A percentile compares a stretch with the other conserved stretches of the same genome.
Conservation (phyloP, 2,113 vertebrate species). For the Delphinapterus leucas region DNA sequence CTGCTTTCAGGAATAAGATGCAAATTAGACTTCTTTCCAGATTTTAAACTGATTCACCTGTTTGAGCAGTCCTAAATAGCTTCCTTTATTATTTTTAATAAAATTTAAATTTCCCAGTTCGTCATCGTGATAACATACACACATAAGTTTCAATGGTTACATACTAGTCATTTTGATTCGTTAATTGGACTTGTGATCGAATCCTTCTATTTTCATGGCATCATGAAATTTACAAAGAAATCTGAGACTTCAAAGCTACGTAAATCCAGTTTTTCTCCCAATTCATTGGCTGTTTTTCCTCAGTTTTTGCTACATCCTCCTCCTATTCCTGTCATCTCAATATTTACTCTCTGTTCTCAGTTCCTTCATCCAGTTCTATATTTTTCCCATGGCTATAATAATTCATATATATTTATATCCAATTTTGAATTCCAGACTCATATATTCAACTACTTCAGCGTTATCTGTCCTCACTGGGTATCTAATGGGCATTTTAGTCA, state of each 20-base stretch:
- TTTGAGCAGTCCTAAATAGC: not conserved
- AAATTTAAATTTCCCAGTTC: not conserved
- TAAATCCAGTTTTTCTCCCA: not conserved
- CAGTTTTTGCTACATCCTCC: not conserved
- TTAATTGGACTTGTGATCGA: not conserved
- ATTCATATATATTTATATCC: not conserved
- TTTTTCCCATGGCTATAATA: not conserved
- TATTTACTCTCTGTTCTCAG: not conserved
- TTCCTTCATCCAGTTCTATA: not conserved
- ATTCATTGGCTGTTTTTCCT: not conserved
- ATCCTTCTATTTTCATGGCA: not conserved
- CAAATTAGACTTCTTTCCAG: not conserved
- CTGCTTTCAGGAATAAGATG: not conserved
- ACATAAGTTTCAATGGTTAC: not conserved
- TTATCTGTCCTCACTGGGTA: not conserved
- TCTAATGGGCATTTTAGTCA: not conserved
- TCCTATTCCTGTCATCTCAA: not conserved
- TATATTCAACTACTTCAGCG: not conserved
- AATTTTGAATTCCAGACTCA: not conserved
- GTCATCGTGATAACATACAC: not conserved
- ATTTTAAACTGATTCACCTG: not conserved
- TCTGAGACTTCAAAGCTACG: not conserved
- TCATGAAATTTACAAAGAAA: slow-evolving; percentile 3
- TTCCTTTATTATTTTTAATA: not conserved
- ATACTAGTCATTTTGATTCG: not conserved